A percentile compares a stretch with the other conserved stretches of the same genome.
These are phyloP conservation scores for Myotis planiceps DNA, from an alignment of 2,797 vertebrate species.

Conservation along the genomic window DNA sequence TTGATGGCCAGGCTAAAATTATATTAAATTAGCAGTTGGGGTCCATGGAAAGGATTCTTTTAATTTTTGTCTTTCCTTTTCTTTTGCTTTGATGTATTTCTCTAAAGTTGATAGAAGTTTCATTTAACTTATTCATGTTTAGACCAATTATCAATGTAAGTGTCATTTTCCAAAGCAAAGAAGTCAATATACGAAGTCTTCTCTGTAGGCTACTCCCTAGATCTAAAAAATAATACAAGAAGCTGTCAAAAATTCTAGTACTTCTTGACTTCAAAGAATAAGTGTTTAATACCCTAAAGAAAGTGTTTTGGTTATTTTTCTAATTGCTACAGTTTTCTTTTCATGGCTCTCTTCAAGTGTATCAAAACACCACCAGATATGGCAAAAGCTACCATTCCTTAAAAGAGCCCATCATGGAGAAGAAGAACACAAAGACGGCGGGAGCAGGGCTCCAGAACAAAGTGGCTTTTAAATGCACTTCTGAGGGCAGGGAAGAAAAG, in stretches of 20 bases:
- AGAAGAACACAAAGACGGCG: background rate
- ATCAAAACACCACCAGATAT: background rate
- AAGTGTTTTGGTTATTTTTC: background rate
- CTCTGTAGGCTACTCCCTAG: background rate
- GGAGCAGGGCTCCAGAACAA: background rate
- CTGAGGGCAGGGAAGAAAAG: background rate
- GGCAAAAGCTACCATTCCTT: background rate
- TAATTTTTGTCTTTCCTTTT: background rate
- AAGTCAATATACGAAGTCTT: background rate
- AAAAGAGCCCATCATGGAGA: background rate
- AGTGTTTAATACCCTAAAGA: background rate
- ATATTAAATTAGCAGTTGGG: background rate
- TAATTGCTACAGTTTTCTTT: background rate
- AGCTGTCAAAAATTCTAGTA: background rate
- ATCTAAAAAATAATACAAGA: background rate
- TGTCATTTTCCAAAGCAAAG: background rate
- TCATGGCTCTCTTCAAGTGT: background rate
- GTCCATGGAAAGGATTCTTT: background rate
- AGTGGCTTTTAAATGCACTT: background rate
- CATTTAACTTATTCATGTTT: background rate
- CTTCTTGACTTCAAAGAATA: background rate
- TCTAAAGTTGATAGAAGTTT: background rate
- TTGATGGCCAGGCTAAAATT: background rate
- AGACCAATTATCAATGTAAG: background rate
- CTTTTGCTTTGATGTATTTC: background rate